Conservation (phyloP, 1,140 invertebrate genomes). For the Chironomus tepperi region DNA sequence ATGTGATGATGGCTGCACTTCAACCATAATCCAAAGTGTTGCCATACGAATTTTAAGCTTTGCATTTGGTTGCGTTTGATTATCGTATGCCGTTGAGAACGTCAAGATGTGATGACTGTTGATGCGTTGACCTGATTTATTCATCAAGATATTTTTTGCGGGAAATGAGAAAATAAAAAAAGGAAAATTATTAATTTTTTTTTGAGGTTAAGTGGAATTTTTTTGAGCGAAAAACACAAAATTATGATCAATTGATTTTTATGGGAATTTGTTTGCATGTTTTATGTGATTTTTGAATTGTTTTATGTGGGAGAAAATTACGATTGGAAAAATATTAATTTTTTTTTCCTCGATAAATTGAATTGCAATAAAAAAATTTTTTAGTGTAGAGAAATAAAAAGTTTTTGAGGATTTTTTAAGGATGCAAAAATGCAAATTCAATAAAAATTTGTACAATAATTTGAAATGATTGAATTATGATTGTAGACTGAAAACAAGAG, state of each 20-base stretch:
- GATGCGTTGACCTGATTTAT: not conserved
- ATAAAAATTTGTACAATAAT: too few species aligned
- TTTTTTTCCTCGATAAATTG: not conserved
- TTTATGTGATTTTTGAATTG: too few species aligned
- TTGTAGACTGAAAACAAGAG: too few species aligned
- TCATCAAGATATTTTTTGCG: not conserved
- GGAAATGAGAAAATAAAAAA: not conserved
- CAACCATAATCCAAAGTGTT: not conserved
- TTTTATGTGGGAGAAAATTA: not conserved
- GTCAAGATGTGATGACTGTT: not conserved
- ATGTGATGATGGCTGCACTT: not conserved
- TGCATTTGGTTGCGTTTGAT: not conserved
- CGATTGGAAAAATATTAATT: not conserved
- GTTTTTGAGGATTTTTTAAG: too few species aligned
- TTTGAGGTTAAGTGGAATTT: conserved; percentile 2
- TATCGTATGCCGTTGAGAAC: conserved; percentile 12
- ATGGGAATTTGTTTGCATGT: too few species aligned
- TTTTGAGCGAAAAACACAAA: not conserved
- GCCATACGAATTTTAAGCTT: conserved; percentile 9
- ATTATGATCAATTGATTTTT: not conserved
- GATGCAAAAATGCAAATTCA: too few species aligned
- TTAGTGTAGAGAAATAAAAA: not conserved
- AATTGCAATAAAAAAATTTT: not conserved
- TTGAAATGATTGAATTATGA: too few species aligned
- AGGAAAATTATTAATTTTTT: not conserved